Conservation (phyloP, 2,797 vertebrate genomes). For the Microctenopoma lineatum region DNA sequence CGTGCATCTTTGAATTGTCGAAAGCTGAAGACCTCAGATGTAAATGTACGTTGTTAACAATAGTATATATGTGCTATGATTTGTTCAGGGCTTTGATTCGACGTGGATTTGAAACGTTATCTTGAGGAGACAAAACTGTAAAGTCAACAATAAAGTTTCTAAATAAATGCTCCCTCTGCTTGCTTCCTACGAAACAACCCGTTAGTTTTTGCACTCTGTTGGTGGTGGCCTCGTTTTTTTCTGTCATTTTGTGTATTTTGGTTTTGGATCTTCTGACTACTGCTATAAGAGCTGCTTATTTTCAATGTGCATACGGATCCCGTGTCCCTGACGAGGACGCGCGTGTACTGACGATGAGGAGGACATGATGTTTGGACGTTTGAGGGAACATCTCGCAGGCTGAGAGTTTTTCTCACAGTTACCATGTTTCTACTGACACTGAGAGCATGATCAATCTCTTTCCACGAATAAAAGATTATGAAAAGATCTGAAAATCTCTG, state of each 20-base stretch:
- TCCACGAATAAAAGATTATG: conserved; percentile 87
- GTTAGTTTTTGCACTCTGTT: conserved; percentile 73
- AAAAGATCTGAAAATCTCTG: conserved; percentile 74
- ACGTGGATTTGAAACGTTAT: conserved; percentile 63
- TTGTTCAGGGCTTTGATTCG: conserved; percentile 73
- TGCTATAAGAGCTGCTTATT: conserved; percentile 59
- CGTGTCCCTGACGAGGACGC: conserved; percentile 55
- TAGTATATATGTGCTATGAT: conserved; percentile 58
- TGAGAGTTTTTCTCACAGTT: conserved; percentile 84
- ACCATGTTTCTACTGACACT: conserved; percentile 82
- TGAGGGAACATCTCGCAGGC: conserved; percentile 85
- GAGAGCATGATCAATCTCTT: conserved; percentile 78
- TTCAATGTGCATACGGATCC: conserved; percentile 54
- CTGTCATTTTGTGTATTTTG: conserved; percentile 48
- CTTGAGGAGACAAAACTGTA: conserved; percentile 78
- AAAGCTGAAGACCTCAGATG: conserved; percentile 71
- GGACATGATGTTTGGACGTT: conserved; percentile 69
- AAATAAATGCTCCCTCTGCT: conserved; percentile 85
- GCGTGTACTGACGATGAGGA: conserved; percentile 60
- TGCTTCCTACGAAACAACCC: conserved; percentile 76
- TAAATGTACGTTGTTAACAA: conserved; percentile 72
- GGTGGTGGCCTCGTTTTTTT: conserved; percentile 73
- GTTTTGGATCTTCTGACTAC: conserved; percentile 46
- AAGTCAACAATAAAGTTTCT: conserved; percentile 85
- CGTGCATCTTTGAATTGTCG: conserved; percentile 59